Evolutionary conservation across 2,888 invertebrate species (phyloP).

Genomic region (Callyntrura guangdongensis): DNA sequence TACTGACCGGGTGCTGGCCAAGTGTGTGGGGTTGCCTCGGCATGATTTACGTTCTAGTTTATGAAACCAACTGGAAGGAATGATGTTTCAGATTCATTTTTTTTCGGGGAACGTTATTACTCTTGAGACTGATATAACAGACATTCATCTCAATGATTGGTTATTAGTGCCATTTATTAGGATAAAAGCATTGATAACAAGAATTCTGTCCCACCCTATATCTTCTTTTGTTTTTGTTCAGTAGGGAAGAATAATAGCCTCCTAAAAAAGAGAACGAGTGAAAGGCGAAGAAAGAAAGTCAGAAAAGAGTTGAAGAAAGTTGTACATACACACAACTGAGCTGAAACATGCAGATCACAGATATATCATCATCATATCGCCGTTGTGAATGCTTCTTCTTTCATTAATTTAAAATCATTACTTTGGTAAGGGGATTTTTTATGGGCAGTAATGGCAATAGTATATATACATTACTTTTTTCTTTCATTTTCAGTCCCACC

Average conservation of each 20-base stretch:
- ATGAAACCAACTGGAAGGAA: neutral
- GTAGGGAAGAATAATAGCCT: neutral
- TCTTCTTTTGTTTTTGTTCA: slow-evolving; percentile 1
- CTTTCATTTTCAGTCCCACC: neutral
- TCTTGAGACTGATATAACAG: slow-evolving; percentile 1
- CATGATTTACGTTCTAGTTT: slow-evolving; percentile 28
- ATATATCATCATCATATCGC: neutral
- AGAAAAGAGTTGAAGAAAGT: neutral
- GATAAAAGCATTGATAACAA: slow-evolving; percentile 20
- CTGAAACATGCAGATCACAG: too few relatives aligned
- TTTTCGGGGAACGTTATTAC: neutral
- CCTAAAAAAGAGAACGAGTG: neutral
- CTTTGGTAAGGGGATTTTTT: slow-evolving; percentile 25
- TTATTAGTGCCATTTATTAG: slow-evolving; percentile 33
- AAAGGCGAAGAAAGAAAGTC: neutral
- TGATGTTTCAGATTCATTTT: neutral
- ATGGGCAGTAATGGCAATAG: slow-evolving; percentile 30
- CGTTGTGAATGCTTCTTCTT: too few relatives aligned
- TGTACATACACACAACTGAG: too few relatives aligned
- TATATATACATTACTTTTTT: slow-evolving; percentile 1
- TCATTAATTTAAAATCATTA: slow-evolving; percentile 54
- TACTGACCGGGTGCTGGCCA: neutral
- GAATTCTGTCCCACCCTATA: slow-evolving; percentile 16
- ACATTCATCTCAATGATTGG: slow-evolving; percentile 15
- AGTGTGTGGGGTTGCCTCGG: neutral